Conservation (phyloP, 2,888 invertebrate genomes). For the Drosophila borealis region DNA sequence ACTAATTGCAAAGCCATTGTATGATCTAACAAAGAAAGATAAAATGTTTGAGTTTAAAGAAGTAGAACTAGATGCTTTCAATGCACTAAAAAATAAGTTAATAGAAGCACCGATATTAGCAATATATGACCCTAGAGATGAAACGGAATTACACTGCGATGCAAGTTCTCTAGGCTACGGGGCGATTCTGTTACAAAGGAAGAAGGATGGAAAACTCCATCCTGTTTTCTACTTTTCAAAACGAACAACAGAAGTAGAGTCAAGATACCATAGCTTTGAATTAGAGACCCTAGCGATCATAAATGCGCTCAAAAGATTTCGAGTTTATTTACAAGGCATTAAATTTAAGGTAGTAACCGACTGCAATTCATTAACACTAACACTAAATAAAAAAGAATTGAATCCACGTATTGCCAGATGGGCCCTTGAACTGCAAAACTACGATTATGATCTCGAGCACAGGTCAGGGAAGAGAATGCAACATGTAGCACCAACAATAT, state of each 20-base stretch:
- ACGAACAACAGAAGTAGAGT: too few relatives aligned
- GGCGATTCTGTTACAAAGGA: slow-evolving; percentile 1
- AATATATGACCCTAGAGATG: not conserved
- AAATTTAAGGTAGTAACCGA: not conserved
- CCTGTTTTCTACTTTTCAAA: too few relatives aligned
- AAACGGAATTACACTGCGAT: slow-evolving; percentile 2
- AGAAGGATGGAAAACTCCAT: too few relatives aligned
- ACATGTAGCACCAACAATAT: too few relatives aligned
- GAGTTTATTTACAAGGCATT: too few relatives aligned
- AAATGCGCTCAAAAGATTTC: too few relatives aligned
- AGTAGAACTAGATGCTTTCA: not conserved
- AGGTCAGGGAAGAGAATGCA: not conserved
- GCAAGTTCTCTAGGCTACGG: not conserved
- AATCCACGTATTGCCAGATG: not conserved
- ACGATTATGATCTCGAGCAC: not conserved
- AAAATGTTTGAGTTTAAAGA: not conserved
- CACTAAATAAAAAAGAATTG: not conserved
- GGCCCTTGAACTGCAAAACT: not conserved
- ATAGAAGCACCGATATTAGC: not conserved
- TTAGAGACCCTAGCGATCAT: too few relatives aligned
- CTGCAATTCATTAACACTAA: not conserved
- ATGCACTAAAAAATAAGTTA: not conserved
- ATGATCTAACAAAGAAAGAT: not conserved
- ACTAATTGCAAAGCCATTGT: too few relatives aligned
- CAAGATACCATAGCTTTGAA: too few relatives aligned